A percentile compares a stretch with the other conserved stretches of the same genome.
phyloP scores from a whole-genome alignment of 2,888 invertebrate genomes.

The Petrolisthes manimaculis region DNA sequence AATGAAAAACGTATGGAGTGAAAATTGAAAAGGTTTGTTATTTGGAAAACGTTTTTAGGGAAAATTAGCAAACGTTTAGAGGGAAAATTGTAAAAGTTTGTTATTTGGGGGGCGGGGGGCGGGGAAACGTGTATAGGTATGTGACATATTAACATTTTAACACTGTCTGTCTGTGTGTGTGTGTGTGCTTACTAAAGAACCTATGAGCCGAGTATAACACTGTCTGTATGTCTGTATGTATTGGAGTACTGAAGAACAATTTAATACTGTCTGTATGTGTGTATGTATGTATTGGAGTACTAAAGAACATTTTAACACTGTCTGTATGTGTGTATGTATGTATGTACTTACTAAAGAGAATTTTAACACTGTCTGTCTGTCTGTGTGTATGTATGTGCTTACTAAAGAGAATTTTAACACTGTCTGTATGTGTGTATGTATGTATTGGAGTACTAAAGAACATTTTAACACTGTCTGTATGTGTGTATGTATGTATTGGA shows the following conservation, averaged over 20 bases:
- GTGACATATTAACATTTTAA: background rate
- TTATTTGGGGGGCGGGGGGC: too few relatives aligned
- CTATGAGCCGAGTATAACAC: slow-evolving; percentile 50
- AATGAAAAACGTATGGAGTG: too few relatives aligned
- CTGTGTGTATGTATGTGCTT: background rate
- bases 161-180: background rate
- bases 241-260: too few relatives aligned
- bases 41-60: too few relatives aligned
- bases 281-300: background rate
- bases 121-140: too few relatives aligned
- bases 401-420: slow-evolving; percentile 3
- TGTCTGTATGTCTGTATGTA: too few relatives aligned
- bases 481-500: background rate
- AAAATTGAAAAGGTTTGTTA: too few relatives aligned
- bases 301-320: slow-evolving; percentile 4
- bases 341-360: slow-evolving; percentile 19
- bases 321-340: background rate
- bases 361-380: background rate
- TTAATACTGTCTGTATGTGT: background rate
- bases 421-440: background rate
- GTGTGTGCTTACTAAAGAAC: slow-evolving; percentile 39
- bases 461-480: background rate
- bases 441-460: slow-evolving; percentile 15
- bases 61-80: too few relatives aligned
- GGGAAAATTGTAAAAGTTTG: too few relatives aligned